A percentile compares a stretch with the other conserved stretches of the same genome.
Conservation (phyloP, 2,113 vertebrate genomes). For the Manacus vitellinus region DNA sequence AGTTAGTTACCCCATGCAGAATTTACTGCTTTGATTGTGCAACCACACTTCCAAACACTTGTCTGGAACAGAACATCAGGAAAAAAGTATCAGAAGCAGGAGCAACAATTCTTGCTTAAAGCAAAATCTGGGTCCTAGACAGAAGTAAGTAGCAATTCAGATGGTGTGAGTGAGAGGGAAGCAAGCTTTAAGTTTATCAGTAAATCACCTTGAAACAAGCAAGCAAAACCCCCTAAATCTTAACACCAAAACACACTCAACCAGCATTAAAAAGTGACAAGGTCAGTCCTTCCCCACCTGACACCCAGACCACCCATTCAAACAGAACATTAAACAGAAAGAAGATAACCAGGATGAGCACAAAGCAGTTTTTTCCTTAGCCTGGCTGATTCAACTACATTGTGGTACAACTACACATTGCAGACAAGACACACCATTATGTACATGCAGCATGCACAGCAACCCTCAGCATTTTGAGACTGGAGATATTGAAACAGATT, state of each 20-base stretch:
- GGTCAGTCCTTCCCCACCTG: background rate
- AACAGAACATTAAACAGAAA: background rate
- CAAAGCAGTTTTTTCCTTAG: background rate
- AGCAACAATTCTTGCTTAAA: background rate
- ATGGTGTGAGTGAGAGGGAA: background rate
- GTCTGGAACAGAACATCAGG: background rate
- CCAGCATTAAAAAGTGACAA: background rate
- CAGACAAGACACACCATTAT: background rate
- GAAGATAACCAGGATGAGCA: background rate
- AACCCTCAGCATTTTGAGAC: background rate
- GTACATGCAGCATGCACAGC: fast-evolving
- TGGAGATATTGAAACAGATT: background rate
- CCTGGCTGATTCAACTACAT: background rate
- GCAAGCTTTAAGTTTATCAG: background rate
- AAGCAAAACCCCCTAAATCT: background rate
- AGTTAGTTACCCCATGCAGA: background rate
- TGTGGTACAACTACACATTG: background rate
- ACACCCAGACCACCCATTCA: background rate
- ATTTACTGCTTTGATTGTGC: background rate
- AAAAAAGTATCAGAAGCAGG: background rate
- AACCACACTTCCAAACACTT: background rate
- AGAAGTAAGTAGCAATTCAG: background rate
- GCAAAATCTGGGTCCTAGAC: background rate
- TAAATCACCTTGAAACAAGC: background rate
- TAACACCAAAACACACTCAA: background rate